Percentiles rank a stretch among this genome's conserved stretches.
phyloP scores from a whole-genome alignment of 2,888 invertebrate genomes.

The Choristoneura rosaceana region DNA sequence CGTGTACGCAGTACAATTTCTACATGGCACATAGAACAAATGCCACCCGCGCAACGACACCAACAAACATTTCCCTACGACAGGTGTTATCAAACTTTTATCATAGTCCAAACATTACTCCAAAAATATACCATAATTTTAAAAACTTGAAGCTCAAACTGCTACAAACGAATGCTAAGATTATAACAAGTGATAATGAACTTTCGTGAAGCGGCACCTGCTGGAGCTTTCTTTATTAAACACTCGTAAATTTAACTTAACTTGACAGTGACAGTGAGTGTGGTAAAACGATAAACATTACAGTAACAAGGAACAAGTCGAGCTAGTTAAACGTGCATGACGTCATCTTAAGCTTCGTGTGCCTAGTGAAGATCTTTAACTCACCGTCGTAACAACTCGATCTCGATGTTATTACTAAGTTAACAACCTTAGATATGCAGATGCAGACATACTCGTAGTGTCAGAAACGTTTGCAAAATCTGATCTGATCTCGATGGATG shows the following conservation, averaged over 20 bases:
- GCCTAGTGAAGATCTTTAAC: too few relatives aligned
- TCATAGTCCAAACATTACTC: not conserved
- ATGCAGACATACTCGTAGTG: too few relatives aligned
- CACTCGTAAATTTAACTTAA: constrained; percentile 20
- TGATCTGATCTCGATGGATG: too few relatives aligned
- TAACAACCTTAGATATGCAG: too few relatives aligned
- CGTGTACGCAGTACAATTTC: too few relatives aligned
- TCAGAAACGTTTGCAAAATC: too few relatives aligned
- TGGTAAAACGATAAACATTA: constrained; percentile 6
- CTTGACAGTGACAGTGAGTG: constrained; percentile 4
- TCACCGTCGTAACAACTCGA: too few relatives aligned
- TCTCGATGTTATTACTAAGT: too few relatives aligned
- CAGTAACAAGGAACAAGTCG: not conserved
- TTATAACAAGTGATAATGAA: constrained; percentile 20
- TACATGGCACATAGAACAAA: not conserved
- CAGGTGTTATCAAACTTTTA: constrained; percentile 19
- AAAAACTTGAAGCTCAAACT: not conserved
- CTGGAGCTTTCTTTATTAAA: constrained; percentile 24
- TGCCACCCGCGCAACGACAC: constrained; percentile 11
- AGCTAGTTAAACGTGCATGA: not conserved
- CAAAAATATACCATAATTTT: not conserved
- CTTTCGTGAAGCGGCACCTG: constrained; percentile 20
- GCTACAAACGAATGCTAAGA: not conserved
- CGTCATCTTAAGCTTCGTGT: too few relatives aligned
- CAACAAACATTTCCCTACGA: constrained; percentile 7